phyloP scores from a whole-genome alignment of 2,888 invertebrate species.

The Eueremaeus valkanovi region DNA sequence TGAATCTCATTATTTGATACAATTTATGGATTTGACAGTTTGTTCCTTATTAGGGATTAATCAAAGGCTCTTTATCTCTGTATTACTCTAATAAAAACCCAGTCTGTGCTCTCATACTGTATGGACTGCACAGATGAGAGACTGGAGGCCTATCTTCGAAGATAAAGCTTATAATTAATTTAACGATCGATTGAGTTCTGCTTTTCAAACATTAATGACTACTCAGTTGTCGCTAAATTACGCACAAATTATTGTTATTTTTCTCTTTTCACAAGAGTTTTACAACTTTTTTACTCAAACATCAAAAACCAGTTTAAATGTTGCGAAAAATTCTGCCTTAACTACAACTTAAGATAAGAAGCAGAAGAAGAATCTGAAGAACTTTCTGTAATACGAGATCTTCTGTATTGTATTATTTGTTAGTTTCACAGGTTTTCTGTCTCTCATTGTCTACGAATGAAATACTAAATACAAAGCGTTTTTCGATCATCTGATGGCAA shows the following conservation, averaged over 20 bases:
- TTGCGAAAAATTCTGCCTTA: not conserved
- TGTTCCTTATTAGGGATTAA: constrained; percentile 1
- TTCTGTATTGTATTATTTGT: too few relatives aligned
- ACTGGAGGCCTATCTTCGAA: too few relatives aligned
- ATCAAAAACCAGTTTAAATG: too few relatives aligned
- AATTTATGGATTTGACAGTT: constrained; percentile 23
- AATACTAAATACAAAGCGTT: too few relatives aligned
- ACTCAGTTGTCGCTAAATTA: not conserved
- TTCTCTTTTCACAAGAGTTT: not conserved
- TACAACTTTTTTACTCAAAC: too few relatives aligned
- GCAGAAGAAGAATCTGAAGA: not conserved
- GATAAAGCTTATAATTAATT: constrained; percentile 6
- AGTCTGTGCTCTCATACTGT: too few relatives aligned
- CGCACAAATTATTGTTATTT: constrained; percentile 6
- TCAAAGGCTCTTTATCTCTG: not conserved
- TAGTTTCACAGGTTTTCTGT: too few relatives aligned
- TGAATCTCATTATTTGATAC: constrained; percentile 14
- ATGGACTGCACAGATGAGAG: too few relatives aligned
- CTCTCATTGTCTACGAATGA: too few relatives aligned
- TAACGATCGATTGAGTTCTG: constrained; percentile 2
- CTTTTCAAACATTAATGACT: constrained; percentile 1
- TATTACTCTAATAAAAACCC: too few relatives aligned
- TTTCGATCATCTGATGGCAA: too few relatives aligned
- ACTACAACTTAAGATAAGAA: not conserved
- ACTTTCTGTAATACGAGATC: too few relatives aligned